These are phyloP conservation scores for Apantesis nais DNA, from an alignment of 2,888 invertebrate genomes.

Conservation along the genomic window DNA sequence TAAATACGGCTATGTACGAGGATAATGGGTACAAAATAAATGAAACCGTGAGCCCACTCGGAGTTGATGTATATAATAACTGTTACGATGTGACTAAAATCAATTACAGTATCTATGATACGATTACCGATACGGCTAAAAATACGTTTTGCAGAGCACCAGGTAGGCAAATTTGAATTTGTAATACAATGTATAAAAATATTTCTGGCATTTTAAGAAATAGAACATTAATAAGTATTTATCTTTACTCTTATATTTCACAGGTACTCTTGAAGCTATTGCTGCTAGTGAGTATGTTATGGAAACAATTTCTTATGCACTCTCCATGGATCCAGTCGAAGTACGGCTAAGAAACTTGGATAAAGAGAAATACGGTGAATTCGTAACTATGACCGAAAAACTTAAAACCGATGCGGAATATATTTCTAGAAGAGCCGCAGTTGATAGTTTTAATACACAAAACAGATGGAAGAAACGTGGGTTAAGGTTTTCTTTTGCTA, in stretches of 20 bases:
- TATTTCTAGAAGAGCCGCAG: conserved; percentile 71
- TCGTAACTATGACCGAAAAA: conserved; percentile 78
- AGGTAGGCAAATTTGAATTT: conserved; percentile 47
- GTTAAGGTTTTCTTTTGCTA: conserved; percentile 85
- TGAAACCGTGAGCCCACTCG: conserved; percentile 50
- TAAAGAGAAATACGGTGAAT: conserved; percentile 32
- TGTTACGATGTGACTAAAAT: conserved; percentile 60
- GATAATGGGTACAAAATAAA: conserved; percentile 77
- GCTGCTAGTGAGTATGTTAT: conserved; percentile 65
- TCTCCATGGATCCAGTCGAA: conserved; percentile 83
- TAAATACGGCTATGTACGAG: conserved; percentile 76
- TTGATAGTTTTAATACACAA: conserved; percentile 83
- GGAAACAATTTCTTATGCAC: conserved; percentile 85
- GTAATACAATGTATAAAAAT: background rate
- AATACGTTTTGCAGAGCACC: conserved; percentile 67
- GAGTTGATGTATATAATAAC: conserved; percentile 49
- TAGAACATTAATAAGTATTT: background rate
- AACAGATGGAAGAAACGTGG: conserved; percentile 91
- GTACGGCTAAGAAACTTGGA: conserved; percentile 83
- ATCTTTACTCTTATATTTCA: conserved; percentile 18
- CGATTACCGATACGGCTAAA: conserved; percentile 64
- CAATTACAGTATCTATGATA: conserved; percentile 56
- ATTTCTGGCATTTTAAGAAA: background rate
- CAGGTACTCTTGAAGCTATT: conserved; percentile 80
- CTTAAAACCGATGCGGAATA: conserved; percentile 82